phyloP scores from a whole-genome alignment of 1,140 invertebrate genomes.

The Teleopsis dalmanni region DNA sequence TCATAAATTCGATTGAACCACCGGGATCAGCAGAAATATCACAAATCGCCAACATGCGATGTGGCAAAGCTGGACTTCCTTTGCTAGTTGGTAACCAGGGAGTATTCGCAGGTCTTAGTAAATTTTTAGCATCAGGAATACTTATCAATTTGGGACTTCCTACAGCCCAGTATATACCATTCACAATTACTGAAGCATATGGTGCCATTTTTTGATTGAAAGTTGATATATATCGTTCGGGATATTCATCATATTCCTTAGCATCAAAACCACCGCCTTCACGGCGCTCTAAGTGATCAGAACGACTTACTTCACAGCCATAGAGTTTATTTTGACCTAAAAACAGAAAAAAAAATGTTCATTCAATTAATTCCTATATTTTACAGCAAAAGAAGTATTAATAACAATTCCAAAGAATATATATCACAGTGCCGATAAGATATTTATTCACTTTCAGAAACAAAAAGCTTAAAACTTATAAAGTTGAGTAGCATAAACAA shows the following conservation, averaged over 20 bases:
- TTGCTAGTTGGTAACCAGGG: constrained; percentile 85
- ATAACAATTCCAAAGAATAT: too few relatives aligned
- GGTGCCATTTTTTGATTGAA: constrained; percentile 97
- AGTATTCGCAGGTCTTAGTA: constrained; percentile 77
- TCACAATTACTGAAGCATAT: constrained; percentile 93
- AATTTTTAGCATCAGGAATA: constrained; percentile 94
- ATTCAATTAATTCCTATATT: too few relatives aligned
- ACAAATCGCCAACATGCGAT: constrained; percentile 86
- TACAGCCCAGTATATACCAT: constrained; percentile 98
- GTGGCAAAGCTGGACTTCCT: constrained; percentile 82
- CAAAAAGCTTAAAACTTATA: too few relatives aligned
- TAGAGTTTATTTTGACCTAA: constrained; percentile 88
- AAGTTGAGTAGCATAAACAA: too few relatives aligned
- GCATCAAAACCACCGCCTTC: constrained; percentile 85
- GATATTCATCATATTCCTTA: constrained; percentile 86
- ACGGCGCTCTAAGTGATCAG: constrained; percentile 87
- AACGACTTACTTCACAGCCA: constrained; percentile 84
- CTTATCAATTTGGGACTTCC: constrained; percentile 92
- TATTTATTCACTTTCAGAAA: too few relatives aligned
- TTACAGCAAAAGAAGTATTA: too few relatives aligned
- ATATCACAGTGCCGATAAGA: too few relatives aligned
- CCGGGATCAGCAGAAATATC: constrained; percentile 99
- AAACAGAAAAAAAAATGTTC: not conserved
- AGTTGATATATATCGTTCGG: constrained; percentile 89
- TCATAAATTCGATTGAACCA: constrained; percentile 99